Conservation (phyloP, 2,797 vertebrate genomes). For the Diceros bicornis region DNA sequence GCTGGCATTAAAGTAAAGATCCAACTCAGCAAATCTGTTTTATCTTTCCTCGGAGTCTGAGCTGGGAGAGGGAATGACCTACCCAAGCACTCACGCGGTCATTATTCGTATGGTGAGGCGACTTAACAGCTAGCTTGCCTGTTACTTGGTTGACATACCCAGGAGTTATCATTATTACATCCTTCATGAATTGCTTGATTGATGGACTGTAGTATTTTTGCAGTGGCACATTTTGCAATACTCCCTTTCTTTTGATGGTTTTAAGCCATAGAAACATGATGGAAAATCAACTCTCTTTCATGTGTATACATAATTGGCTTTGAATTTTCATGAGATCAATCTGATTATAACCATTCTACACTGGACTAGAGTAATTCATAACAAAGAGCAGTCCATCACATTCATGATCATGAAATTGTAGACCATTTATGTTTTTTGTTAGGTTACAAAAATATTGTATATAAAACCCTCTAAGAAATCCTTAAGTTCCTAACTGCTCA, state of each 20-base stretch:
- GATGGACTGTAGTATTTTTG: conserved; percentile 84
- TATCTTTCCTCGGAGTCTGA: conserved; percentile 60
- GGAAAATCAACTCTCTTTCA: conserved; percentile 83
- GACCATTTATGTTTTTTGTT: conserved; percentile 60
- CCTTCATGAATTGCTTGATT: conserved; percentile 83
- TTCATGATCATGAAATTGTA: conserved; percentile 39
- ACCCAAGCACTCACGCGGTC: conserved; percentile 64
- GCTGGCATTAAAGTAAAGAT: conserved; percentile 64
- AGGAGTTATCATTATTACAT: conserved; percentile 80
- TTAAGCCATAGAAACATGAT: conserved; percentile 75
- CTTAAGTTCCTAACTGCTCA: not conserved
- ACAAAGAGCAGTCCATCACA: conserved; percentile 75
- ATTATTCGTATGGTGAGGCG: conserved; percentile 81
- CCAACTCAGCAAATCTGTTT: conserved; percentile 65
- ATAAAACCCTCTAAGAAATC: not conserved
- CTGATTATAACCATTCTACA: conserved; percentile 82
- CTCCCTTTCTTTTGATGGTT: conserved; percentile 78
- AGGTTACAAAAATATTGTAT: conserved; percentile 12
- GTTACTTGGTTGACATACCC: conserved; percentile 79
- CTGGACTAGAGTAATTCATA: conserved; percentile 79
- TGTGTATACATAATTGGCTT: conserved; percentile 61
- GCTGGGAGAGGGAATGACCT: conserved; percentile 70
- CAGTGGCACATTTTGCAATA: conserved; percentile 81
- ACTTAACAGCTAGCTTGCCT: conserved; percentile 78
- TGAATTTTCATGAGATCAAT: conserved; percentile 70